phyloP scores from a whole-genome alignment of 2,797 vertebrate genomes.

The Carduelis carduelis region DNA sequence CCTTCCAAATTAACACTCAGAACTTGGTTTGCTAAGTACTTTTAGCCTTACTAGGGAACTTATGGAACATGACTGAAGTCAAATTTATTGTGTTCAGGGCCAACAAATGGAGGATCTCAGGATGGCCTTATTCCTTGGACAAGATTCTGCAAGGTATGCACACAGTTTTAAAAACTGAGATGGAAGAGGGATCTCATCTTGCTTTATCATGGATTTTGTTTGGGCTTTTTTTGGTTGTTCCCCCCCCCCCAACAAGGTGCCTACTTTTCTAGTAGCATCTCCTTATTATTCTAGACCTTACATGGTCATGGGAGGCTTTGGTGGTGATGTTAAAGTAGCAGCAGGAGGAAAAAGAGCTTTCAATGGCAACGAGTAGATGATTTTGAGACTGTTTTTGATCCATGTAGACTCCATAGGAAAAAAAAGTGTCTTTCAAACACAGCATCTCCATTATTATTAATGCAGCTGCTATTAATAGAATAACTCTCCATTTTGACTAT shows the following conservation, averaged over 20 bases:
- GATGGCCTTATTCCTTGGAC: constrained; percentile 91
- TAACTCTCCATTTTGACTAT: not conserved
- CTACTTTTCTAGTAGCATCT: not conserved
- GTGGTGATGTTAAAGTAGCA: not conserved
- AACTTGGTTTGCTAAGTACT: not conserved
- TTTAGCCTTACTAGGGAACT: not conserved
- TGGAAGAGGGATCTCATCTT: not conserved
- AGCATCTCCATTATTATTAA: not conserved
- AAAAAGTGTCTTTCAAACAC: not conserved
- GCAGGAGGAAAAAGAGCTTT: not conserved
- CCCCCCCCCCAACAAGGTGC: accelerated
- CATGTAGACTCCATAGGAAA: too few species aligned
- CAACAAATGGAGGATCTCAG: constrained; percentile 63
- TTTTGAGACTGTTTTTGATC: not conserved
- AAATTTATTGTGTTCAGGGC: constrained; percentile 68
- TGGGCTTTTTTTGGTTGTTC: not conserved
- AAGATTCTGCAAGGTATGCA: constrained; percentile 92
- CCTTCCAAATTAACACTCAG: not conserved
- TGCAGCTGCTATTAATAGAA: not conserved
- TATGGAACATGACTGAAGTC: not conserved
- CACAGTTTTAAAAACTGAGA: not conserved
- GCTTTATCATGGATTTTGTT: not conserved
- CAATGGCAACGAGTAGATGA: not conserved
- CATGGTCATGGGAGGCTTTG: not conserved
- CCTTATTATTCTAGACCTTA: not conserved